Evolutionary conservation across 2,113 vertebrate genomes (phyloP).

Genomic region (Orientallactaga bullata): DNA sequence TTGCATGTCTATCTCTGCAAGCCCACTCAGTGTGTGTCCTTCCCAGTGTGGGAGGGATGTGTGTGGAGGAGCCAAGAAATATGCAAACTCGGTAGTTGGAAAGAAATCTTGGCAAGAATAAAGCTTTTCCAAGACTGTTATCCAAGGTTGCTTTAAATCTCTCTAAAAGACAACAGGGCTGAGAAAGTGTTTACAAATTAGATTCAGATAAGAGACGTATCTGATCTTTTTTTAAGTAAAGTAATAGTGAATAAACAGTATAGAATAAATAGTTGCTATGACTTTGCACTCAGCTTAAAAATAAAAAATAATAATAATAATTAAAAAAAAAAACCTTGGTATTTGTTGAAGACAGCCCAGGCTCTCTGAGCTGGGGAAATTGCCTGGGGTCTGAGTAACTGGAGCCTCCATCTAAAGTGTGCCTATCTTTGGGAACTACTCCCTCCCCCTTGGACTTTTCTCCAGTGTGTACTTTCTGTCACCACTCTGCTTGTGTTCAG

Average conservation of each 20-base stretch:
- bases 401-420: not conserved
- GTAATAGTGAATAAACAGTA: not conserved
- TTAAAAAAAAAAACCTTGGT: not conserved
- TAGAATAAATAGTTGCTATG: not conserved
- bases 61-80: slow-evolving; percentile 72
- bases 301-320: too few relatives aligned
- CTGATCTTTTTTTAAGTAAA: not conserved
- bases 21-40: slow-evolving; percentile 31
- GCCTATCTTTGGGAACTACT: not conserved
- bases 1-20: slow-evolving; percentile 33
- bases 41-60: slow-evolving; percentile 43
- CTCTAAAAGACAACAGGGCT: not conserved
- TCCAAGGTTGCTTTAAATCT: slow-evolving; percentile 12
- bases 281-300: not conserved
- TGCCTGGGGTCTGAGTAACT: fast-evolving
- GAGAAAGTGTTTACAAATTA: slow-evolving; percentile 44
- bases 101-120: slow-evolving; percentile 59
- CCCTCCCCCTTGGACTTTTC: not conserved
- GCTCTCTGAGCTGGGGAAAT: not conserved
- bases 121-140: slow-evolving; percentile 46
- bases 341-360: not conserved
- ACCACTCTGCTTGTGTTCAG: not conserved
- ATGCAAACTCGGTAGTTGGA: slow-evolving; percentile 46
- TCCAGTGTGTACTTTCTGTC: not conserved
- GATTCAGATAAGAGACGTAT: not conserved